Evolutionary conservation across 2,797 vertebrate genomes (phyloP), one percentile per base, ranked within the genome.

Genomic region (Amblyraja radiata): DNA sequence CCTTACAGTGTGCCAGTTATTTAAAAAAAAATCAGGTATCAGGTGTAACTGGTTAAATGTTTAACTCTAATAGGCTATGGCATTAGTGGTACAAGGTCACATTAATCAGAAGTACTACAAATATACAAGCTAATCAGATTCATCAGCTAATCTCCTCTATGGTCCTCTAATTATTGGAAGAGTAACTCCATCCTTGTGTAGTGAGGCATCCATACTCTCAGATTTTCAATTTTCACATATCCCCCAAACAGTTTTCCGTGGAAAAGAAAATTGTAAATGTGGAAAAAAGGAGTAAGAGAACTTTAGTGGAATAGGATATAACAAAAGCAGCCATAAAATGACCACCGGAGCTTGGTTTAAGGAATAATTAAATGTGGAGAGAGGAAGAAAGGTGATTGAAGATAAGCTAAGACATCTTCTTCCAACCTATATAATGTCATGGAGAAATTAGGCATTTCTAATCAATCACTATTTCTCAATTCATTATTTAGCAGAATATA

Each of bases 401-500:
- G 83, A 88, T 14, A 63, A 86, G 61, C 23, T 58, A 58, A 63
- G 0, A 86, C 63, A 18, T 61, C 58, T 86, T 28, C 6, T 86
- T 61, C 83, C n/a, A 88, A 65, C 25, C 1, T 65, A 36, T 88
- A 14, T 63, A 86, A 32, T 65, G n/a, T 32, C 16, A 86, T 65
- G 61, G 63, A 58, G 23, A 84, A 65, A 88, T 65, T 14, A 68
- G n/a, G n/a, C 10, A 18, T 8, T 88, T 68, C n/a, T 63, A 88
- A 23, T 18, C 36, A 36, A 63, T 88, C 61, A 68, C 36, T 32
- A 88, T 65, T 88, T 88, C n/a, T 32, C 61, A 54, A 88, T 36
- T 88, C 68, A 88, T 32, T 68, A 68, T 88, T 88, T 88, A 68
- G 84, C 63, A 86, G 58, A 28, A 61, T 6, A 63, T 86, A 81